Percentiles rank a stretch among this genome's conserved stretches.
Evolutionary conservation across 2,797 vertebrate species (phyloP).

Genomic region (Catostomus latipinnis): DNA sequence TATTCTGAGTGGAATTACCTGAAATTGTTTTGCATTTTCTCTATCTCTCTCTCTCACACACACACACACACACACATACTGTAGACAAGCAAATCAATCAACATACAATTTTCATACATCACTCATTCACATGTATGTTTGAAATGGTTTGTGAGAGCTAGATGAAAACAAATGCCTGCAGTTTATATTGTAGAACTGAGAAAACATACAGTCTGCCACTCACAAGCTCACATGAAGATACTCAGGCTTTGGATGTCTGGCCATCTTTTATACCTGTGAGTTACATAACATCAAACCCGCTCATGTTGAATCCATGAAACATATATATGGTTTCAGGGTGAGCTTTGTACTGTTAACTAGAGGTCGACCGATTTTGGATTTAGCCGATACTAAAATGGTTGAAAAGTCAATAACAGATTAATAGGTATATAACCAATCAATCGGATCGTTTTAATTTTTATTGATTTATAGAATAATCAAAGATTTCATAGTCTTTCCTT

Average conservation of each 20-base stretch:
- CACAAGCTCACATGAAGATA: constrained; percentile 12
- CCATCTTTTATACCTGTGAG: constrained; percentile 28
- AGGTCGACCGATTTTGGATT: too few species aligned
- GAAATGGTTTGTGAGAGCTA: too few species aligned
- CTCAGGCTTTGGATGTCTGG: background rate
- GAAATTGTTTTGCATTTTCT: constrained; percentile 13
- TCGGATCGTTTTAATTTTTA: too few species aligned
- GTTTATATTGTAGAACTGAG: too few species aligned
- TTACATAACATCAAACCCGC: constrained; percentile 39
- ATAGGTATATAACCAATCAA: too few species aligned
- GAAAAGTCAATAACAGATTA: too few species aligned
- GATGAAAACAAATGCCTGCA: too few species aligned
- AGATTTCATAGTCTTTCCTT: too few species aligned
- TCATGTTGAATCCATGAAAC: background rate
- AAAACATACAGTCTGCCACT: background rate
- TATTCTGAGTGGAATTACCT: constrained; percentile 12
- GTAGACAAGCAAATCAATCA: background rate
- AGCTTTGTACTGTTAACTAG: background rate
- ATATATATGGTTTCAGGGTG: constrained; percentile 1
- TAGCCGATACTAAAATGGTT: too few species aligned
- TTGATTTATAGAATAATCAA: too few species aligned
- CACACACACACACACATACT: background rate
- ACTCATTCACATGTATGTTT: too few species aligned
- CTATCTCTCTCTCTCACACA: background rate
- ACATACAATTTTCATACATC: background rate